phyloP scores from a whole-genome alignment of 2,113 vertebrate genomes.

The Delphinus delphis region DNA sequence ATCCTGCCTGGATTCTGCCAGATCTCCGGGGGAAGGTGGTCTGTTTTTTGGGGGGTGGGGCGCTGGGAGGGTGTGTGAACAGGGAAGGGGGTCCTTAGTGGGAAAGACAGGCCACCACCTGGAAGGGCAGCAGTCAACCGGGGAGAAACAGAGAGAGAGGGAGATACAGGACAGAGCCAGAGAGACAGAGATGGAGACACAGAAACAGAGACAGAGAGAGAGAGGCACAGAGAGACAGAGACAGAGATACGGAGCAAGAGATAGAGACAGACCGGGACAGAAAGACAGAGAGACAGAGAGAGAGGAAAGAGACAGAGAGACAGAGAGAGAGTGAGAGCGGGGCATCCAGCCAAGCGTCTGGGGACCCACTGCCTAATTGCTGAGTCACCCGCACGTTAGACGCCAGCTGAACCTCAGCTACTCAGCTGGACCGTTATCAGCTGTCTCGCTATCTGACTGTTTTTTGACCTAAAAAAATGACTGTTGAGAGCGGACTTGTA shows the following conservation, averaged over 20 bases:
- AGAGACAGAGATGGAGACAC: background rate
- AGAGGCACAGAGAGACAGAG: background rate
- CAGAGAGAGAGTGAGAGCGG: background rate
- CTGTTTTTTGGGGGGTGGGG: fast-evolving
- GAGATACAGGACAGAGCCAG: background rate
- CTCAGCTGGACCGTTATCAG: fast-evolving
- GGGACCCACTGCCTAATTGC: fast-evolving
- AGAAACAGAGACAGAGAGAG: background rate
- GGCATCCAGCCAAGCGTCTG: fast-evolving
- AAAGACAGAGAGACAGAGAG: background rate
- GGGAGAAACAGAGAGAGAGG: background rate
- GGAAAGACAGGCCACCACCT: fast-evolving
- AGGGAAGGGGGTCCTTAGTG: fast-evolving
- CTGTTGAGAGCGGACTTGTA: background rate
- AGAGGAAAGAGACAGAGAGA: fast-evolving
- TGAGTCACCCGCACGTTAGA: fast-evolving
- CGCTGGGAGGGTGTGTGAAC: too few species aligned
- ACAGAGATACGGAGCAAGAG: background rate
- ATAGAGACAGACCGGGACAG: background rate
- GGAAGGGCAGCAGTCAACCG: fast-evolving
- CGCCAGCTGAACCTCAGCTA: background rate
- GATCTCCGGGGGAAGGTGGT: background rate
- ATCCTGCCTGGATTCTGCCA: background rate
- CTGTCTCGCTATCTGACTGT: background rate
- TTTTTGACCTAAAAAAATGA: background rate